Percentiles rank a stretch among this genome's conserved stretches.
phyloP scores from a whole-genome alignment of 2,888 invertebrate genomes.

The Epistrophe eligans region DNA sequence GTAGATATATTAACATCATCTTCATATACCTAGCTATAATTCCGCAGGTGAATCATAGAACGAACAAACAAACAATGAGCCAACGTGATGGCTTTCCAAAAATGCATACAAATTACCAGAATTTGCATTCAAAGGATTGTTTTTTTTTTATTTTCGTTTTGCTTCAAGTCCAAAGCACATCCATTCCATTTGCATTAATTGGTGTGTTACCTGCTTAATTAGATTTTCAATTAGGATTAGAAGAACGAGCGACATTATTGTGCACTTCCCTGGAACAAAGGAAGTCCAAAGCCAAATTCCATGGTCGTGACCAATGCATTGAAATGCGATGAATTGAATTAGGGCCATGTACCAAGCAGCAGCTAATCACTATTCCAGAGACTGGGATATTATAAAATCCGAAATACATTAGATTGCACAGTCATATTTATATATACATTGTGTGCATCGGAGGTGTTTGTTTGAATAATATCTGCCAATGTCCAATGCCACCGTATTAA shows the following conservation, averaged over 20 bases:
- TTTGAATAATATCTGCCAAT: slow-evolving; percentile 67
- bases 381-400: slow-evolving; percentile 55
- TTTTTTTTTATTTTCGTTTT: slow-evolving; percentile 10
- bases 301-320: slow-evolving; percentile 41
- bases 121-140: slow-evolving; percentile 74
- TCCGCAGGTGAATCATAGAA: slow-evolving; percentile 58
- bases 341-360: slow-evolving; percentile 62
- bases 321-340: slow-evolving; percentile 56
- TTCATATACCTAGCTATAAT: slow-evolving; percentile 8
- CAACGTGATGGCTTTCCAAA: slow-evolving; percentile 14
- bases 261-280: slow-evolving; percentile 53
- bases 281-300: slow-evolving; percentile 41
- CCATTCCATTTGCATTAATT: slow-evolving; percentile 64
- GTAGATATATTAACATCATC: not conserved
- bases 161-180: slow-evolving; percentile 33
- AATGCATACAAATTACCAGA: slow-evolving; percentile 49
- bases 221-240: slow-evolving; percentile 74
- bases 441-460: slow-evolving; percentile 56
- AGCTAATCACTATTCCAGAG: slow-evolving; percentile 62
- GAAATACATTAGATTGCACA: slow-evolving; percentile 64
- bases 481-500: slow-evolving; percentile 52
- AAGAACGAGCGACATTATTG: slow-evolving; percentile 31
- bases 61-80: slow-evolving; percentile 8
- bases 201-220: slow-evolving; percentile 66
- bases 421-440: slow-evolving; percentile 55